A percentile compares a stretch with the other conserved stretches of the same genome.
Evolutionary conservation across 2,113 vertebrate species (phyloP).

Genomic region (Anthoscopus minutus): DNA sequence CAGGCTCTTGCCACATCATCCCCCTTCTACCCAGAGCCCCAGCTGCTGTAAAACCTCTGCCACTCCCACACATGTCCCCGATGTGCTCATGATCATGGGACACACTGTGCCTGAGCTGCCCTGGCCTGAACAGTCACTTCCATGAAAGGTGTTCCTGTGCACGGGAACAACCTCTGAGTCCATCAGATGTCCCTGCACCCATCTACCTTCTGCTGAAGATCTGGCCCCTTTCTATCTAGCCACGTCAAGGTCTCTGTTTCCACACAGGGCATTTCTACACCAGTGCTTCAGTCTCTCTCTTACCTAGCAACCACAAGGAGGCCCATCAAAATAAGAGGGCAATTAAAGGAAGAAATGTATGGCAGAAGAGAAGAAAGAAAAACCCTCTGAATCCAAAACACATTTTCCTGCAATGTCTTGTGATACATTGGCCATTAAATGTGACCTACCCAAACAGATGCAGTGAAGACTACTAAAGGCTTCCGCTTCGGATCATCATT

Average conservation of each 20-base stretch:
- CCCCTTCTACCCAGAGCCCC: not conserved
- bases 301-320: not conserved
- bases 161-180: not conserved
- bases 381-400: not conserved
- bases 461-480: not conserved
- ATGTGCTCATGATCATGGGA: not conserved
- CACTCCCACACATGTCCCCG: fast-evolving
- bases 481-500: not conserved
- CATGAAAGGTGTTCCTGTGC: not conserved
- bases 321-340: not conserved
- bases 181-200: not conserved
- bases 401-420: not conserved
- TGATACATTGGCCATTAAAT: not conserved
- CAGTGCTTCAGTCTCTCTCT: not conserved
- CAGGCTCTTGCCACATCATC: not conserved
- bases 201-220: not conserved
- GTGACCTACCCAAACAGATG: not conserved
- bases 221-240: not conserved
- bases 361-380: not conserved
- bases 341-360: not conserved
- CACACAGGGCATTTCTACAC: not conserved
- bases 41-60: not conserved
- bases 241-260: not conserved
- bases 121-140: not conserved
- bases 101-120: not conserved